Percentiles rank a stretch among this genome's conserved stretches.
Conservation (phyloP, 1,140 invertebrate genomes). For the Trichogramma pretiosum region DNA sequence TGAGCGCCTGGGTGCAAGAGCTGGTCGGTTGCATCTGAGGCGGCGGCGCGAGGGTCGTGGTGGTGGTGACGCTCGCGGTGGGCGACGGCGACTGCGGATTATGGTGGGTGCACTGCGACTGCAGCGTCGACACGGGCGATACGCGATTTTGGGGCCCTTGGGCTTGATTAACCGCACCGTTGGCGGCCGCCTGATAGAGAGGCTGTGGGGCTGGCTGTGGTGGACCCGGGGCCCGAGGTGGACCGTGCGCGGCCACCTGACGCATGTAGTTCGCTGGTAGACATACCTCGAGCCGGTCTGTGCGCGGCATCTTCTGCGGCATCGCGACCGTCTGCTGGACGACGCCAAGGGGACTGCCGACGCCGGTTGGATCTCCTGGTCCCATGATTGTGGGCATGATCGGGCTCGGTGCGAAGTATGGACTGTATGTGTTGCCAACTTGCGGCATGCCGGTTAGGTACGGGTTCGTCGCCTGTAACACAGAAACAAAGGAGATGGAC, state of each 20-base stretch:
- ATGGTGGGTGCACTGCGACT: conserved; percentile 26
- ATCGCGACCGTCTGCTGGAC: conserved; percentile 75
- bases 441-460: conserved; percentile 80
- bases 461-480: conserved; percentile 72
- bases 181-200: conserved; percentile 34
- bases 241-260: conserved; percentile 34
- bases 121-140: conserved; percentile 44
- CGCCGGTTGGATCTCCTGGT: conserved; percentile 66
- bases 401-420: conserved; percentile 77
- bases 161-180: conserved; percentile 20
- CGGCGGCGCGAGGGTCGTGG: conserved; percentile 6
- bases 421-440: conserved; percentile 76
- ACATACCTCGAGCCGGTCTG: conserved; percentile 92
- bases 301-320: conserved; percentile 88
- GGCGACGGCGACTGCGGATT: conserved; percentile 14
- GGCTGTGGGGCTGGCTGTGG: conserved; percentile 32
- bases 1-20: conserved; percentile 23
- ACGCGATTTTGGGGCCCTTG: conserved; percentile 44
- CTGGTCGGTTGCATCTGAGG: conserved; percentile 20
- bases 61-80: not conserved
- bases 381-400: conserved; percentile 76
- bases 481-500: not conserved
- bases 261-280: conserved; percentile 46
- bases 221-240: conserved; percentile 38
- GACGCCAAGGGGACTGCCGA: conserved; percentile 61